A percentile compares a stretch with the other conserved stretches of the same genome.
Evolutionary conservation across 1,140 invertebrate species (phyloP).

Genomic region (Akabosia matsudoensis): DNA sequence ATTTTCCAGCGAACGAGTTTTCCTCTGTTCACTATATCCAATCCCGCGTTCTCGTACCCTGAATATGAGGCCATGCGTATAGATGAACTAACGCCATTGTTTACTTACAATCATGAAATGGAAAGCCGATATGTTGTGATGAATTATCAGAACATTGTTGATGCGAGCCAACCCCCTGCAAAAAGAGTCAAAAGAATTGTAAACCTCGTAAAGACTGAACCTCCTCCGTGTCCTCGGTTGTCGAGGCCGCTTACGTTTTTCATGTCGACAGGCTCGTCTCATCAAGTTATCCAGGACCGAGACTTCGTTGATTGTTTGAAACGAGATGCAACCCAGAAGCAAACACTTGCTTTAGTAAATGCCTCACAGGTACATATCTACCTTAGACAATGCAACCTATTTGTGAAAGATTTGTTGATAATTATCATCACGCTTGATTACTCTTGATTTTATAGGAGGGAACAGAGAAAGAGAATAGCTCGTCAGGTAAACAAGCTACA

Average conservation of each 20-base stretch:
- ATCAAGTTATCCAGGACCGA: neutral
- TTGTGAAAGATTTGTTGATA: neutral
- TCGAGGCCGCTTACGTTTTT: neutral
- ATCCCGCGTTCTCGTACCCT: neutral
- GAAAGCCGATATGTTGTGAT: constrained; percentile 12
- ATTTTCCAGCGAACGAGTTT: neutral
- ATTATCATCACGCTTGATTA: neutral
- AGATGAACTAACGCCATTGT: neutral
- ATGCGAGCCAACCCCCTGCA: neutral
- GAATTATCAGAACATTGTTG: neutral
- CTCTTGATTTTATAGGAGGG: neutral
- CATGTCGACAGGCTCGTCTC: neutral
- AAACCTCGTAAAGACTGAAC: neutral
- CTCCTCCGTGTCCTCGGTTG: neutral
- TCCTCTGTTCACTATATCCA: neutral
- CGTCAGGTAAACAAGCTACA: no score
- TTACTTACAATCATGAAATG: neutral
- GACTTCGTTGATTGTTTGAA: neutral
- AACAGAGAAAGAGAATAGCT: neutral
- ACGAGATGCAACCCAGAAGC: neutral
- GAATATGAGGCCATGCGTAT: neutral
- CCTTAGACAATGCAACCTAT: no score
- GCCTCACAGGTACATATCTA: no score
- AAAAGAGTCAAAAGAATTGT: neutral
- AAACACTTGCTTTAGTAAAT: neutral